phyloP scores from a whole-genome alignment of 2,113 vertebrate species.

The Albula glossodonta region DNA sequence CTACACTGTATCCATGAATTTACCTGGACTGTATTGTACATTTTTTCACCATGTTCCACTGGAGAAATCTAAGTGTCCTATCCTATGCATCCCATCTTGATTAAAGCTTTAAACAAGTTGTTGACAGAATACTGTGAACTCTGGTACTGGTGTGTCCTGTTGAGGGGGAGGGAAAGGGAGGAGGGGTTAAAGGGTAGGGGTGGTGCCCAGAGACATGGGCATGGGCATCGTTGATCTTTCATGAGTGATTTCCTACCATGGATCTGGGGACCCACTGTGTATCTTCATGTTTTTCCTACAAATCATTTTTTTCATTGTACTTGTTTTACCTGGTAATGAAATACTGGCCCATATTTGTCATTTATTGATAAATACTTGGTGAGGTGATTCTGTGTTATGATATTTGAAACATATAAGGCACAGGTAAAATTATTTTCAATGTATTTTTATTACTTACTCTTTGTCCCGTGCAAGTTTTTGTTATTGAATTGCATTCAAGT shows the following conservation, averaged over 20 bases:
- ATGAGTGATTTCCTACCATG: slow-evolving; percentile 34
- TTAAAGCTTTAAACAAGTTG: slow-evolving; percentile 67
- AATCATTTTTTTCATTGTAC: background rate
- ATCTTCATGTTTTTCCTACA: background rate
- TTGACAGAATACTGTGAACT: slow-evolving; percentile 72
- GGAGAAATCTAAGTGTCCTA: slow-evolving; percentile 58
- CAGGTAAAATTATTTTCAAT: too few relatives aligned
- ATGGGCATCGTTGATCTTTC: slow-evolving; percentile 51
- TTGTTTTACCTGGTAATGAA: background rate
- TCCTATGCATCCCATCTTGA: slow-evolving; percentile 63
- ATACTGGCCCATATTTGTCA: too few relatives aligned
- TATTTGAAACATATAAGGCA: too few relatives aligned
- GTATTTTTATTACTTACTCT: too few relatives aligned
- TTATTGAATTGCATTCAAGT: too few relatives aligned
- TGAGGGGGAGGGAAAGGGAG: slow-evolving; percentile 27
- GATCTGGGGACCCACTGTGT: background rate
- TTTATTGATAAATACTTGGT: too few relatives aligned
- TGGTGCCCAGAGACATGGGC: slow-evolving; percentile 25
- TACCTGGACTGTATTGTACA: slow-evolving; percentile 42
- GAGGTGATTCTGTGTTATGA: too few relatives aligned
- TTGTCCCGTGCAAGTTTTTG: too few relatives aligned
- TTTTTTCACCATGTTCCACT: slow-evolving; percentile 56
- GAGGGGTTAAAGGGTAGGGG: background rate
- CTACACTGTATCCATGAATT: slow-evolving; percentile 67
- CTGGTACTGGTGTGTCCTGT: slow-evolving; percentile 47